phyloP scores from a whole-genome alignment of 1,140 invertebrate genomes.

The Drosophila navojoa region DNA sequence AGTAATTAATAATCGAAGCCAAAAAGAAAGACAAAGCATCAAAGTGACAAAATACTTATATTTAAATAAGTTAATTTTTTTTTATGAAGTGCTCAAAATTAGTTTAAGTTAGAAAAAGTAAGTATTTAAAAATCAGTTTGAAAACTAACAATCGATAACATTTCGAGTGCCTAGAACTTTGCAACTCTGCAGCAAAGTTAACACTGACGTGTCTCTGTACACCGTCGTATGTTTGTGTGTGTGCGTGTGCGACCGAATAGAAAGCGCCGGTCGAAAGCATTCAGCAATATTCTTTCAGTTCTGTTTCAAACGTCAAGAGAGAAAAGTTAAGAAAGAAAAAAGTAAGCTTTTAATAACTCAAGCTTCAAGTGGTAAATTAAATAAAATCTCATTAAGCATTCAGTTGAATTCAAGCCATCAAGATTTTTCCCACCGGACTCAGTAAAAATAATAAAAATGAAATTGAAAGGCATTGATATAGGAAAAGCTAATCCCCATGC shows the following conservation, averaged over 20 bases:
- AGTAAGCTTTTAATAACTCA: conserved; percentile 17
- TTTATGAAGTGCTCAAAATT: conserved; percentile 36
- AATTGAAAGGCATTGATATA: conserved; percentile 1
- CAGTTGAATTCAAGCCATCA: not conserved
- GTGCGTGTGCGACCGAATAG: conserved; percentile 28
- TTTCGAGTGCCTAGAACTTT: conserved; percentile 11
- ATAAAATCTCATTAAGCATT: not conserved
- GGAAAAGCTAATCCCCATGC: conserved; percentile 22
- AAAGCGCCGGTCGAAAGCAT: conserved; percentile 56
- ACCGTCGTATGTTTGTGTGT: conserved; percentile 34
- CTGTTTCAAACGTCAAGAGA: conserved; percentile 63
- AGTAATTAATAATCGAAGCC: conserved; percentile 55
- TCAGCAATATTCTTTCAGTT: conserved; percentile 59
- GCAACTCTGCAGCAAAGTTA: conserved; percentile 50
- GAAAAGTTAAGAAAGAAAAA: conserved; percentile 22
- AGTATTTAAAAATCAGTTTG: conserved; percentile 57
- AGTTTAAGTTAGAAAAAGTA: conserved; percentile 69
- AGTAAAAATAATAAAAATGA: conserved; percentile 4
- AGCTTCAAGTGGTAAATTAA: conserved; percentile 63
- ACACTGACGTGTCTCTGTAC: conserved; percentile 67
- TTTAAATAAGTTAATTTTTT: conserved; percentile 35
- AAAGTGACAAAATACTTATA: conserved; percentile 56
- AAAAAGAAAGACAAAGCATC: conserved; percentile 43
- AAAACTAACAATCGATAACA: conserved; percentile 32
- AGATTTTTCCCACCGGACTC: not conserved